A percentile compares a stretch with the other conserved stretches of the same genome.
Conservation (phyloP, 2,888 invertebrate genomes). For the Dynastes tityus region DNA sequence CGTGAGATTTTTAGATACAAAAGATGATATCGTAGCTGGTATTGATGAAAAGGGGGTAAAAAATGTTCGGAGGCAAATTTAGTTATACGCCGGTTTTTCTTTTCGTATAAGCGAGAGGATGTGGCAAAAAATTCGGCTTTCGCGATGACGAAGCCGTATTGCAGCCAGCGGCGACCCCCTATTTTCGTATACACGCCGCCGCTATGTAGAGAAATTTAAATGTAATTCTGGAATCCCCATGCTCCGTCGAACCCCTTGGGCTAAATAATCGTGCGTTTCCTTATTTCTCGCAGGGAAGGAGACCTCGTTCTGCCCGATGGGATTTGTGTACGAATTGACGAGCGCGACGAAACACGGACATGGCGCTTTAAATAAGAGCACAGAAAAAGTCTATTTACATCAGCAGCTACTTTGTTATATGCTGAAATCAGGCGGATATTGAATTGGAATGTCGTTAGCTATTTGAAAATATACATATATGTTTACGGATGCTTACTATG, state of each 20-base stretch:
- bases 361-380: slow-evolving; percentile 21
- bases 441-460: slow-evolving; percentile 2
- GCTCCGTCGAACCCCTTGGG: slow-evolving; percentile 30
- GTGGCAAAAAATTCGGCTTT: slow-evolving; percentile 12
- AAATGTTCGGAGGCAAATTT: slow-evolving; percentile 28
- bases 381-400: slow-evolving; percentile 28
- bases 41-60: slow-evolving; percentile 40
- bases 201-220: slow-evolving; percentile 39
- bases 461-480: background rate
- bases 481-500: no score
- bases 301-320: slow-evolving; percentile 21
- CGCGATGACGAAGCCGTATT: slow-evolving; percentile 38
- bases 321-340: slow-evolving; percentile 43
- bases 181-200: slow-evolving; percentile 10
- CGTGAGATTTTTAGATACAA: slow-evolving; percentile 46
- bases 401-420: background rate
- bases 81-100: slow-evolving; percentile 35
- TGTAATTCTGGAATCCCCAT: slow-evolving; percentile 45
- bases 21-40: slow-evolving; percentile 32
- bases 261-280: slow-evolving; percentile 44
- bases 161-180: background rate
- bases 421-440: background rate
- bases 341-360: slow-evolving; percentile 11
- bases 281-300: slow-evolving; percentile 17
- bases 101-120: slow-evolving; percentile 2